These are phyloP conservation scores for Rhinogobius similis DNA, from an alignment of 2,113 vertebrate genomes.

Conservation along the genomic window DNA sequence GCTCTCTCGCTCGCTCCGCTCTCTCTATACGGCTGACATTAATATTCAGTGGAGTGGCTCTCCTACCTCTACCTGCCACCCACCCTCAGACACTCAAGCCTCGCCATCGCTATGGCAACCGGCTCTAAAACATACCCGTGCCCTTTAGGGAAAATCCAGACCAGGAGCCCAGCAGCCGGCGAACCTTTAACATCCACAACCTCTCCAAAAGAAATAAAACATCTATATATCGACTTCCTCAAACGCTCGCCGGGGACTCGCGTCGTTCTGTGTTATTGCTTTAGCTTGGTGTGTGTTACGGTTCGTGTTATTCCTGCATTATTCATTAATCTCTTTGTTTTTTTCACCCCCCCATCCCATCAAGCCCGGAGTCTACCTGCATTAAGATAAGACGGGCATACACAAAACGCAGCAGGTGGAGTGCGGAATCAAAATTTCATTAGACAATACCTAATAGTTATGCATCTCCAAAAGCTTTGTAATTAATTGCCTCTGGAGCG, in stretches of 20 bases:
- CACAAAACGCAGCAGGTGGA: conserved; percentile 27
- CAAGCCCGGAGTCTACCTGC: conserved; percentile 42
- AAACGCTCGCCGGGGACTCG: conserved; percentile 9
- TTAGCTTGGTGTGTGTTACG: background rate
- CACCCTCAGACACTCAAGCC: conserved; percentile 31
- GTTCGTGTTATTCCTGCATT: conserved; percentile 30
- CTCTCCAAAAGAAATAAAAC: background rate
- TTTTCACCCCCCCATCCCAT: conserved; percentile 32
- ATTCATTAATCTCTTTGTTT: conserved; percentile 63
- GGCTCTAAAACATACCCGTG: conserved; percentile 34
- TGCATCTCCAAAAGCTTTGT: conserved; percentile 21
- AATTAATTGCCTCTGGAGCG: conserved; percentile 46
- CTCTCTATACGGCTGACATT: conserved; percentile 40
- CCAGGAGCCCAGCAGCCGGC: conserved; percentile 15
- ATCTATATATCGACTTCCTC: background rate
- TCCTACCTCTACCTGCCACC: conserved; percentile 37
- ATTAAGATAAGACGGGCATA: conserved; percentile 39
- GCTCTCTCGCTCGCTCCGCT: background rate
- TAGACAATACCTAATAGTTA: conserved; percentile 28
- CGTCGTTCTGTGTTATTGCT: conserved; percentile 13
- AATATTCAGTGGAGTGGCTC: conserved; percentile 47
- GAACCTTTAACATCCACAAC: conserved; percentile 27
- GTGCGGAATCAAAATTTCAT: conserved; percentile 30
- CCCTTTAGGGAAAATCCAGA: conserved; percentile 22
- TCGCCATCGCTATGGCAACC: conserved; percentile 53